These are phyloP conservation scores for Symphodus melops DNA, from an alignment of 2,113 vertebrate genomes.

Conservation along the genomic window DNA sequence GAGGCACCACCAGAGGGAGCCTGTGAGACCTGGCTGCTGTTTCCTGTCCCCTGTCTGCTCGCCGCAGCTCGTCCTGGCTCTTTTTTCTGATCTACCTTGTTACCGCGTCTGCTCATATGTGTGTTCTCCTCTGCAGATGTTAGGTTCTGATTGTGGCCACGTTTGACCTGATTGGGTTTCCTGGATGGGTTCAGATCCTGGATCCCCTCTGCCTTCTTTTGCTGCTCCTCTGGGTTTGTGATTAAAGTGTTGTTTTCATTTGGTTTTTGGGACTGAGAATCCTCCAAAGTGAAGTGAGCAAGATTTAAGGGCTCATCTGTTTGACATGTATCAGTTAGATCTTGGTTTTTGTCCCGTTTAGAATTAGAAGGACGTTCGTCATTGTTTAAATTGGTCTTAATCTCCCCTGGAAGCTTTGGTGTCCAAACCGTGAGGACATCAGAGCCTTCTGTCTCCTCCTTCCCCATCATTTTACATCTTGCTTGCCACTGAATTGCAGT, in stretches of 20 bases:
- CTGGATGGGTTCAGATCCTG: background rate
- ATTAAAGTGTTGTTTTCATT: background rate
- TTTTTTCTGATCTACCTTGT: background rate
- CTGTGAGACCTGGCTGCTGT: slow-evolving; percentile 12
- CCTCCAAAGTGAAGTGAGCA: background rate
- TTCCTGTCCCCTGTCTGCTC: background rate
- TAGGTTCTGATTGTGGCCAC: background rate
- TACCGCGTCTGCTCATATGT: background rate
- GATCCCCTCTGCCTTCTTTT: background rate
- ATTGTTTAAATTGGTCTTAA: background rate
- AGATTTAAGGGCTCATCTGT: background rate
- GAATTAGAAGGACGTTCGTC: accelerated
- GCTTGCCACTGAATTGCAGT: slow-evolving; percentile 73
- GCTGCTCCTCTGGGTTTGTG: background rate
- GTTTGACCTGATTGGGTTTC: background rate
- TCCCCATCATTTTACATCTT: slow-evolving; percentile 40
- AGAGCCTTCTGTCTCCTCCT: slow-evolving; percentile 28
- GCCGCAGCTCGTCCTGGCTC: background rate
- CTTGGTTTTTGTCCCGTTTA: background rate
- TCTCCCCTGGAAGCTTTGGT: background rate
- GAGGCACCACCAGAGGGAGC: slow-evolving; percentile 59
- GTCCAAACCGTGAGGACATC: slow-evolving; percentile 11
- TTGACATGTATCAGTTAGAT: background rate
- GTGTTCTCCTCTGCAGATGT: background rate
- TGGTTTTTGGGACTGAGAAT: slow-evolving; percentile 7